Conservation (phyloP, 2,888 invertebrate genomes). For the Nephrotoma appendiculata region DNA sequence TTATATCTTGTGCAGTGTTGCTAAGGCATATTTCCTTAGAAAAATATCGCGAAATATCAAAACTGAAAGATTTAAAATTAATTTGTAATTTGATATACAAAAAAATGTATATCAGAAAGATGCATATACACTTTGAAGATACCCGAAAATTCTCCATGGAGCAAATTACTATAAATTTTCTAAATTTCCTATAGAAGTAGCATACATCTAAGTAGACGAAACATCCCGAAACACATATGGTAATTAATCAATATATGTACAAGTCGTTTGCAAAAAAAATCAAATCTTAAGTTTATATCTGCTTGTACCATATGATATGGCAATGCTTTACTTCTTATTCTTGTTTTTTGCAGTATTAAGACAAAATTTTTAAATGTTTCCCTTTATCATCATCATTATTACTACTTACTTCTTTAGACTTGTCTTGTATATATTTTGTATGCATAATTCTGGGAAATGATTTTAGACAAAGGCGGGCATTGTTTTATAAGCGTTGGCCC, state of each 20-base stretch:
- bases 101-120: background rate
- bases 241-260: background rate
- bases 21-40: background rate
- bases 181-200: background rate
- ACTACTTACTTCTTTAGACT: background rate
- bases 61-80: background rate
- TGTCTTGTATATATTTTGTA: background rate
- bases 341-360: background rate
- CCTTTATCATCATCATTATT: background rate
- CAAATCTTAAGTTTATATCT: background rate
- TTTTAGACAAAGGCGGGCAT: background rate
- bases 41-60: background rate
- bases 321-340: background rate
- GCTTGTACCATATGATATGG: background rate
- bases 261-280: background rate
- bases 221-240: background rate
- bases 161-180: background rate
- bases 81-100: background rate
- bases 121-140: background rate
- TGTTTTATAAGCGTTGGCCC: background rate
- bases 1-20: background rate
- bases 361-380: background rate
- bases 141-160: background rate
- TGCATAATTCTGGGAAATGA: conserved; percentile 5
- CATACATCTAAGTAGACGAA: background rate